A percentile compares a stretch with the other conserved stretches of the same genome.
phyloP scores from a whole-genome alignment of 2,113 vertebrate species.

The Ursus arctos region DNA sequence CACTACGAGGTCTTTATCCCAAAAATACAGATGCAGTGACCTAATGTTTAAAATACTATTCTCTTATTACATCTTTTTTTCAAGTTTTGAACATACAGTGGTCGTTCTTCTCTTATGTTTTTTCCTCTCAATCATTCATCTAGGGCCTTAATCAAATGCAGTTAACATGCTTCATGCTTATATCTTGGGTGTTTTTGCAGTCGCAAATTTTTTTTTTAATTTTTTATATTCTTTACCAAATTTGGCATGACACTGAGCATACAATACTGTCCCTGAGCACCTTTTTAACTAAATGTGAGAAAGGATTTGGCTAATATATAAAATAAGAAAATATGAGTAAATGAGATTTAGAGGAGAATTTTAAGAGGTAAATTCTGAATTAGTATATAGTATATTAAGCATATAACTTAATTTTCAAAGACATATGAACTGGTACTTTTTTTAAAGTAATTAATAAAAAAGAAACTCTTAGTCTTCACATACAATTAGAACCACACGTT shows the following conservation, averaged over 20 bases:
- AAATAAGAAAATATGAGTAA: constrained; percentile 34
- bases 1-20: background rate
- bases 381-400: background rate
- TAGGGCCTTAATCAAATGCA: background rate
- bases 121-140: background rate
- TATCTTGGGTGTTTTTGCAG: background rate
- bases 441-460: constrained; percentile 55
- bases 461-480: constrained; percentile 44
- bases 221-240: constrained; percentile 14
- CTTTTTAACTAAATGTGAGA: background rate
- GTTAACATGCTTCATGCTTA: background rate
- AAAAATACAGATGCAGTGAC: background rate
- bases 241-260: background rate
- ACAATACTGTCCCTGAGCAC: background rate
- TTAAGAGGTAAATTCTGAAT: background rate
- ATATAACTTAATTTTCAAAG: constrained; percentile 56
- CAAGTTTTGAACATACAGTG: background rate
- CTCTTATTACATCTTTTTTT: background rate
- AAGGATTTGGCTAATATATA: constrained; percentile 20
- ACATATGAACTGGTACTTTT: constrained; percentile 14
- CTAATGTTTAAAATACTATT: constrained; percentile 1
- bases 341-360: constrained; percentile 34
- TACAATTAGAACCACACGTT: constrained; percentile 22
- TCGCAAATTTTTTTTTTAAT: background rate
- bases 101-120: background rate